Percentiles rank a stretch among this genome's conserved stretches.
phyloP scores from a whole-genome alignment of 2,113 vertebrate genomes.

The Barbus barbus region DNA sequence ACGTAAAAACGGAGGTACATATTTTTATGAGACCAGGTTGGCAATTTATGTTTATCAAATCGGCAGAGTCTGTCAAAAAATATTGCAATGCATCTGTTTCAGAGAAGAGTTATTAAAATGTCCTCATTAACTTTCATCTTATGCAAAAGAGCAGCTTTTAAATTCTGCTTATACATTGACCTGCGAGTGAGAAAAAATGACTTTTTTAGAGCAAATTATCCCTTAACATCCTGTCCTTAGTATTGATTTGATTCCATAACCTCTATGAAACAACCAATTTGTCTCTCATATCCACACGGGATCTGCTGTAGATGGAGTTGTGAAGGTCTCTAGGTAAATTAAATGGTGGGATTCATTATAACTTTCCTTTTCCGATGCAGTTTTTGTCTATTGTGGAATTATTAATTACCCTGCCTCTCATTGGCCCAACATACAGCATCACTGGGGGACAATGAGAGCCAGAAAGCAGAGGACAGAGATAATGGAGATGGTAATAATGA shows the following conservation, averaged over 20 bases:
- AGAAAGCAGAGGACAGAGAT: constrained; percentile 11
- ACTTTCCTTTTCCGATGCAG: neutral
- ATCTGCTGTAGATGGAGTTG: neutral
- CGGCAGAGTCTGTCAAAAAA: no score
- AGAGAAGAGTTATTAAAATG: no score
- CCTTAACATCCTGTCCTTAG: neutral
- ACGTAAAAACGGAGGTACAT: no score
- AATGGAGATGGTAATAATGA: constrained; percentile 25
- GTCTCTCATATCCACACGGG: neutral
- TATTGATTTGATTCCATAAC: constrained; percentile 7
- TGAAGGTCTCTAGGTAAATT: neutral
- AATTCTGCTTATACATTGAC: no score
- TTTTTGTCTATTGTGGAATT: constrained; percentile 16
- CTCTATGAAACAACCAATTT: constrained; percentile 12
- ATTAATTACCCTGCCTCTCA: constrained; percentile 19
- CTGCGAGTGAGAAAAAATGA: no score
- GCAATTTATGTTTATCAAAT: no score
- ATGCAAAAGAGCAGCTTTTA: no score
- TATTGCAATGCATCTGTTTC: no score
- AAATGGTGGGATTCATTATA: constrained; percentile 4
- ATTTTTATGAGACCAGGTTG: no score
- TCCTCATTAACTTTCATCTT: no score
- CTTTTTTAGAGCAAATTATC: no score
- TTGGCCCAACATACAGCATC: constrained; percentile 13
- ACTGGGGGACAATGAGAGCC: neutral